Base-by-base conservation (phyloP, 1,140 invertebrate genomes). In the Riptortus pedestris region DNA sequence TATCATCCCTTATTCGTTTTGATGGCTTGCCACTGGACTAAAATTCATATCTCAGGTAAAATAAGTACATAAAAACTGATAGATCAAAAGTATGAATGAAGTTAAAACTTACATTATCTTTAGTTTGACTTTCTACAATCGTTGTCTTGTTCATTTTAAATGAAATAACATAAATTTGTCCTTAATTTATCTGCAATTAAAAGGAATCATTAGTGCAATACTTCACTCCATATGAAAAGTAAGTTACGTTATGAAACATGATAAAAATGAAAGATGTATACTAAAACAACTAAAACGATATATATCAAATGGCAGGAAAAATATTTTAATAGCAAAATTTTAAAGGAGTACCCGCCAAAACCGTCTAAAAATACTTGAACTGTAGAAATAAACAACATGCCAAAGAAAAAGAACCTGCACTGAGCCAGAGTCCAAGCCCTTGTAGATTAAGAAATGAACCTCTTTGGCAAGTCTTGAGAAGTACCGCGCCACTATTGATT, bases 1-100 rank as follows among this genome's bases (percentile, higher is more conserved):
- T 71, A n/a, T 69, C 65, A 20, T 69, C 67, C 28, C 65, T 64
- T 11, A 20, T 51, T 2, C 43, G 47, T 43, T 65, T 65, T 7
- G 12, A 57, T 57, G 52, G 14, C 20, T 63, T 66, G 22, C 62
- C 58, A 27, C 27, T 43, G 20, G 60, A 11, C 33, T 59, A 20
- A n/a, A 59, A 29, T 9, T 16, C 27, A 29, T 0, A 52, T 28
- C 2, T 26, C 18, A 28, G n/a, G 31, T n/a, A n/a, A 38, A 38
- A 38, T 27, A 29, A 59, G 1, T 12, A 59, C 1, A 33, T 38
- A 38, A 7, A 14, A 38, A 38, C 31, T 38, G n/a, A 9, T 24
- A 51, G 5, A 9, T 51, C 5, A 24, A 51, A 9, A 20, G n/a
- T 18, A 38, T 5, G 14, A 38, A 38, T 38, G 14, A 7, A 7